phyloP scores from a whole-genome alignment of 2,888 invertebrate genomes.

The Anorthoa munda region DNA sequence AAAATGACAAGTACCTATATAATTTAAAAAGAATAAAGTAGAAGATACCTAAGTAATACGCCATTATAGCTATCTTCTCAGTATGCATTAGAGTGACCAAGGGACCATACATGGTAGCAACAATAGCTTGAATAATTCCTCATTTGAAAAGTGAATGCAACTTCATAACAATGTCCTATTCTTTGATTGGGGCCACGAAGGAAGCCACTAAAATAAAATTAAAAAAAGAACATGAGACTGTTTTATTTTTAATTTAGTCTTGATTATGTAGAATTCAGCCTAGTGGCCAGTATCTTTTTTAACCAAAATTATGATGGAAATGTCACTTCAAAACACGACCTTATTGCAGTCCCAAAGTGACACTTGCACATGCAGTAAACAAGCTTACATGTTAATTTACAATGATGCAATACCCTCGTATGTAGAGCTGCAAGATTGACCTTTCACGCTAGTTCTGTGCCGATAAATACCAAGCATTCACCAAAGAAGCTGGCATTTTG shows the following conservation, averaged over 20 bases:
- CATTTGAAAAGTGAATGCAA: constrained; percentile 16
- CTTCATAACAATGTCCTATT: constrained; percentile 11
- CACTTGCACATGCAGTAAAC: background rate
- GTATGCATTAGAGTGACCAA: background rate
- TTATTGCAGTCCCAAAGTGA: background rate
- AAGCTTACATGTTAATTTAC: constrained; percentile 17
- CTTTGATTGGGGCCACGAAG: constrained; percentile 19
- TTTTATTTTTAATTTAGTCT: too few species aligned
- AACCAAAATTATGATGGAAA: background rate
- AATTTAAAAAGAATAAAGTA: background rate
- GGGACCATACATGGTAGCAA: constrained; percentile 1
- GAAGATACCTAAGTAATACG: background rate
- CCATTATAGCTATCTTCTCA: background rate
- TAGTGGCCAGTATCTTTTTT: background rate
- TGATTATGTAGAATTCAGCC: background rate
- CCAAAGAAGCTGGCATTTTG: constrained; percentile 47
- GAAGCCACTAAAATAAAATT: background rate
- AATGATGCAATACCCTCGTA: constrained; percentile 17
- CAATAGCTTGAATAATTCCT: constrained; percentile 11
- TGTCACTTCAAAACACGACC: background rate
- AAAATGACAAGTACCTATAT: too few species aligned
- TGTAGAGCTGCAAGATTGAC: constrained; percentile 41
- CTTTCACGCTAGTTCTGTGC: constrained; percentile 40
- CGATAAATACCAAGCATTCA: constrained; percentile 49
- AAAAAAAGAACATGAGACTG: background rate